Conservation (phyloP, 2,113 vertebrate genomes). For the Choloepus hoffmanni region DNA sequence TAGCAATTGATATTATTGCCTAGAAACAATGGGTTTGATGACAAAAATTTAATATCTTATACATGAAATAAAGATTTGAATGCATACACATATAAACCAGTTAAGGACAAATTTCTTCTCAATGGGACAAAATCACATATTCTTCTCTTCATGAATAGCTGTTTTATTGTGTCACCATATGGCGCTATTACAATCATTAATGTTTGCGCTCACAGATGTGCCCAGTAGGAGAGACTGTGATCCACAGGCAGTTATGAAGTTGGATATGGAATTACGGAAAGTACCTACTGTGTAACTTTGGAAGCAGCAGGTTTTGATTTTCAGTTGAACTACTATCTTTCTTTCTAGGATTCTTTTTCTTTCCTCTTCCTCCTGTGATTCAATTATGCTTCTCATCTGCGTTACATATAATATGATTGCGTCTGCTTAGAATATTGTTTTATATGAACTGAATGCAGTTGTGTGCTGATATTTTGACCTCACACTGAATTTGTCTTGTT, state of each 20-base stretch:
- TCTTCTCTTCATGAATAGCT: fast-evolving
- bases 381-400: neutral
- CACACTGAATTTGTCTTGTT: neutral
- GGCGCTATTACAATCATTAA: neutral
- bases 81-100: constrained; percentile 30
- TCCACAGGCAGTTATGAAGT: too few species aligned
- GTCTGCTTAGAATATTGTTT: neutral
- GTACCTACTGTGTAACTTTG: too few species aligned
- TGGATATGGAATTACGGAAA: neutral
- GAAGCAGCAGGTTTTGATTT: neutral
- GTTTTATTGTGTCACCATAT: neutral
- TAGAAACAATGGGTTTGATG: constrained; percentile 65
- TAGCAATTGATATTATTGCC: constrained; percentile 65
- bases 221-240: neutral
- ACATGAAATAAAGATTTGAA: constrained; percentile 69
- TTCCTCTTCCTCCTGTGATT: neutral
- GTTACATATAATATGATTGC: too few species aligned
- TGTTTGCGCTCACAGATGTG: neutral
- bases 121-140: neutral
- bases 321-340: neutral
- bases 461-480: neutral
- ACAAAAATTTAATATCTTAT: constrained; percentile 75
- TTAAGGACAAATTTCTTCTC: constrained; percentile 48
- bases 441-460: neutral
- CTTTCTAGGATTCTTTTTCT: neutral